Evolutionary conservation across 2,888 invertebrate species (phyloP), one percentile per base, ranked within the genome.

Genomic region (Plusia festucae): DNA sequence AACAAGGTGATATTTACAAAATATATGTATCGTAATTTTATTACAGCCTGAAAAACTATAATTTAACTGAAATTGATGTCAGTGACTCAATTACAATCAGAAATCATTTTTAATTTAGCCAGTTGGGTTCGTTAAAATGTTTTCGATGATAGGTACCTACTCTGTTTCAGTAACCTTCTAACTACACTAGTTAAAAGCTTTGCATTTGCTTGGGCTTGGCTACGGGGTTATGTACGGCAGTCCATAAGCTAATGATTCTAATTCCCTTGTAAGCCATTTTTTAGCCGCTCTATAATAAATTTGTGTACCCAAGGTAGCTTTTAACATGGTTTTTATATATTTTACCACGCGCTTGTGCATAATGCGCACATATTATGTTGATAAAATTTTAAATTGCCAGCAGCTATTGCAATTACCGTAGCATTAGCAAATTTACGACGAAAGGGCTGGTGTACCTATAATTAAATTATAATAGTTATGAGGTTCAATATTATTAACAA

Each of bases 191-290:
- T 34, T 55, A 22, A 58, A 40, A 18, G 57, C 64, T 74, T 63
- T 44, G 53, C 70, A 78, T 73, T 80, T 72, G 56, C 74, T 63
- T 78, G 81, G 85, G 86, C 82, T 81, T 79, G 83, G 79, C 75
- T 65, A 64, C 66, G 61, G 69, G 70, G 68, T 59, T 77, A 65
- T 70, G 64, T 71, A 70, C 70, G 68, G 54, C 40, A 70, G 51
- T 62, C 76, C 65, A 68, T 79, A 73, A 66, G 60, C 70, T 73
- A 70, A 73, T 73, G 71, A 74, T 82, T 82, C 76, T 68, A 82
- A 84, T 85, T 83, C 82, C 82, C 82, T 60, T 60, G 67, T 76
- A 81, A 72, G 67, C 79, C 72, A 73, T 82, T 84, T 40, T 73
- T 53, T 53, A 51, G 60, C 67, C 34, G 16, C 53, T 49, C 18